phyloP scores from a whole-genome alignment of 2,797 vertebrate genomes.

The Danio choprae region DNA sequence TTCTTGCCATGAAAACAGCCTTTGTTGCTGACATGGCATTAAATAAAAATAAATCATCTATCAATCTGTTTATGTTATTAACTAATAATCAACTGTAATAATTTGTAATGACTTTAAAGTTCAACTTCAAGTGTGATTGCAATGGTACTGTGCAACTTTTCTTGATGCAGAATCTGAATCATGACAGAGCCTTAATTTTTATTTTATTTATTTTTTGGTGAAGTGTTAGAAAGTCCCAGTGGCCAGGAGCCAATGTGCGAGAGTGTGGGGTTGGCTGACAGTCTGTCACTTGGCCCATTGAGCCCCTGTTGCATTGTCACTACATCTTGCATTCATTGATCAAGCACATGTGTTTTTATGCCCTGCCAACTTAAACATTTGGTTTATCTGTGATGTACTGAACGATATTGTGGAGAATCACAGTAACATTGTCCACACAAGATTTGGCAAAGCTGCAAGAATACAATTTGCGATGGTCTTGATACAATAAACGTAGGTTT shows the following conservation, averaged over 20 bases:
- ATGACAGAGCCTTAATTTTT: background rate
- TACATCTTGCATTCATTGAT: background rate
- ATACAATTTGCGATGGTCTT: too few species aligned
- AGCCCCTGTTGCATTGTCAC: background rate
- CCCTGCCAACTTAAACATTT: conserved; percentile 15
- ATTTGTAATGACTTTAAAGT: background rate
- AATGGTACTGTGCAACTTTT: background rate
- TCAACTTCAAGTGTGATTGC: background rate
- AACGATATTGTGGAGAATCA: background rate
- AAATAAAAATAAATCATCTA: too few species aligned
- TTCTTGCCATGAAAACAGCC: too few species aligned
- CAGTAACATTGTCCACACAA: background rate
- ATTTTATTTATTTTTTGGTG: background rate
- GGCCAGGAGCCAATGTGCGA: background rate
- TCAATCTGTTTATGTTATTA: too few species aligned
- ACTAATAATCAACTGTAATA: too few species aligned
- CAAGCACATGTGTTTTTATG: background rate
- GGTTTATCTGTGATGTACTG: conserved; percentile 19
- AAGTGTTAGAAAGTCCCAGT: background rate
- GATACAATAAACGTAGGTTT: too few species aligned
- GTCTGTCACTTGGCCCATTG: conserved; percentile 1
- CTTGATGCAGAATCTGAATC: background rate
- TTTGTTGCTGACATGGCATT: too few species aligned
- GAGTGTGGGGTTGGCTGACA: background rate
- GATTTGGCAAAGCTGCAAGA: background rate